Evolutionary conservation across 2,888 invertebrate genomes (phyloP), one percentile per base, ranked within the genome.

Genomic region (Zootermopsis nevadensis): DNA sequence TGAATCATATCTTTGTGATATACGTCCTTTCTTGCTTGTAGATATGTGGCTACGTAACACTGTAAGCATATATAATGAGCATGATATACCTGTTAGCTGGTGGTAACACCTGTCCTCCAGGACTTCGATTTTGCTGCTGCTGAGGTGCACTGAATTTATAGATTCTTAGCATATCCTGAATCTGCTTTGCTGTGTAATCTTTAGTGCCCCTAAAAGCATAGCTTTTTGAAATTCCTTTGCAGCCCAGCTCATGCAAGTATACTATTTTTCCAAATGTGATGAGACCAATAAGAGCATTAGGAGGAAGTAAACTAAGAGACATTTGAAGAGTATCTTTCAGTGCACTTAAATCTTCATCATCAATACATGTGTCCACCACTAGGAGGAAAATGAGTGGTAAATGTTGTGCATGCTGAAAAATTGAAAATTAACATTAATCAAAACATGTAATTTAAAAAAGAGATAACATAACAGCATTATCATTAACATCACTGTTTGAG

Each of bases 201-300:
- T 99, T 99, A 1, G 98, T 98, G 79, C 99, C 99, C 86, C 99
- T 94, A 90, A 99, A 99, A 31, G 99, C 99, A 88, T 96, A 99
- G 88, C 98, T 98, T 89, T 98, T 98, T 85, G 98, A 97, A 88
- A 97, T 97, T 35, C 98, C 98, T 88, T 98, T 98, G 84, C 96
- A 95, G 10, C 96, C 95, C 82, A 99, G 91, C 90, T 99, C 99
- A 91, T 99, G 99, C 76, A 99, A 92, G 86, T 99, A 98, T 22
- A 99, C 98, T 98, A 99, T 99, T 90, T 98, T 96, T 31, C 99
- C 99, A 91, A 97, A 99, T 0, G 99, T 99, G 85, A 99, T 97
- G 0, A 99, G 92, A 0, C 99, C 99, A 86, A 99, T 96, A 2
- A 99, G 91, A 0, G 99, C 98, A 91, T 98, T 98, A 15, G 96